These are phyloP conservation scores for Alca torda DNA, from an alignment of 2,797 vertebrate genomes.

Conservation along the genomic window DNA sequence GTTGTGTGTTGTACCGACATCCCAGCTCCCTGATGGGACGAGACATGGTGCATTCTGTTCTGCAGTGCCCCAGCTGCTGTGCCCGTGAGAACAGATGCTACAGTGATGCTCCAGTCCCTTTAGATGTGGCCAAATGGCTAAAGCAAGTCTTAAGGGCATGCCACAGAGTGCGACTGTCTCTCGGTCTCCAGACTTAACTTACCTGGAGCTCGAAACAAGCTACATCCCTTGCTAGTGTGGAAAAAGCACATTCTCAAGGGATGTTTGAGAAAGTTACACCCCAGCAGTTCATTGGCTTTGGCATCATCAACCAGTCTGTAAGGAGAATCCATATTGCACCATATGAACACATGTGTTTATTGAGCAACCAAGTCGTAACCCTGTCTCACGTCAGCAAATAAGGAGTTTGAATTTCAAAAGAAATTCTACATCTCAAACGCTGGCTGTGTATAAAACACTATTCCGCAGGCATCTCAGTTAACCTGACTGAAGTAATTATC, in stretches of 20 bases:
- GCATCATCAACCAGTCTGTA: background rate
- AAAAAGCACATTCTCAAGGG: background rate
- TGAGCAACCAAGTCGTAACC: background rate
- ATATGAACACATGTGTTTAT: background rate
- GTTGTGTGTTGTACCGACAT: fast-evolving
- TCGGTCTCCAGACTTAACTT: fast-evolving
- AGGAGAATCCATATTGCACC: background rate
- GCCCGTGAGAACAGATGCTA: background rate
- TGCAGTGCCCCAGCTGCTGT: background rate
- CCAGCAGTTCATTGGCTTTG: background rate
- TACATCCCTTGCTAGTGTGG: background rate
- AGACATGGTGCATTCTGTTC: fast-evolving
- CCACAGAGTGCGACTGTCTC: background rate
- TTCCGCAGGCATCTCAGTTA: background rate
- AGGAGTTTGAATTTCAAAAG: background rate
- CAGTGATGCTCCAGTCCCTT: background rate
- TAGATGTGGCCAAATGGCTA: background rate
- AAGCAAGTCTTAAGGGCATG: background rate
- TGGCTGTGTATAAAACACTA: background rate
- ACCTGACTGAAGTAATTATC: background rate
- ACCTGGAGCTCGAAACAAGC: background rate
- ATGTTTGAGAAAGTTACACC: background rate
- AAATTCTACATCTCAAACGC: background rate
- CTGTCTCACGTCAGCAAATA: background rate
- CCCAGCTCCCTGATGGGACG: background rate